A percentile compares a stretch with the other conserved stretches of the same genome.
Evolutionary conservation across 2,113 vertebrate genomes (phyloP).

Genomic region (Rhinolophus ferrumequinum): DNA sequence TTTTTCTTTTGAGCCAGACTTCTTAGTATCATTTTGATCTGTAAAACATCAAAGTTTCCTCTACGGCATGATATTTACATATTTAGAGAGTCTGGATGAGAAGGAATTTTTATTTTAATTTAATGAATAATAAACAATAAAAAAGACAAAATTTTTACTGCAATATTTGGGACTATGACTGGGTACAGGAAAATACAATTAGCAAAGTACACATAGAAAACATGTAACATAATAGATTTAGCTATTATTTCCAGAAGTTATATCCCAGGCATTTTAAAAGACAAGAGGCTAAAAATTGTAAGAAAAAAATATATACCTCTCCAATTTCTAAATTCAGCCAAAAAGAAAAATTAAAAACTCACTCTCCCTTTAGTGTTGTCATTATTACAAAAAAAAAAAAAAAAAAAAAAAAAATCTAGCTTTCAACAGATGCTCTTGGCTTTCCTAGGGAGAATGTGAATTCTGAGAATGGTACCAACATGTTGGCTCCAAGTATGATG

Average conservation of each 20-base stretch:
- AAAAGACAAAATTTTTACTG: background rate
- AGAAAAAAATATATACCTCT: background rate
- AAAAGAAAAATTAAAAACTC: constrained; percentile 36
- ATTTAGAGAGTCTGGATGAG: background rate
- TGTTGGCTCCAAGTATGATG: background rate
- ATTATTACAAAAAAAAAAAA: background rate
- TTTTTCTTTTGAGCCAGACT: constrained; percentile 83
- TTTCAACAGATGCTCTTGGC: background rate
- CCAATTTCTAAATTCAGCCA: background rate
- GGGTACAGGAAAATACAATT: background rate
- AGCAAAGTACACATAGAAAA: background rate
- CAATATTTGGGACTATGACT: constrained; percentile 30
- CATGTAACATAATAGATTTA: background rate
- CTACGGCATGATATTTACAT: constrained; percentile 45
- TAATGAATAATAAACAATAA: constrained; percentile 52
- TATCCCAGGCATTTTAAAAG: background rate
- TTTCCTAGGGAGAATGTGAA: background rate
- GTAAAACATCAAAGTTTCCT: constrained; percentile 81
- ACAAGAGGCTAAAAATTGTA: background rate
- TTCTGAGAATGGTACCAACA: background rate
- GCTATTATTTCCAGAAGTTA: background rate
- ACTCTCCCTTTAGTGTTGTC: background rate
- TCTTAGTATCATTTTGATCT: constrained; percentile 83
- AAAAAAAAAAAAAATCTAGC: background rate
- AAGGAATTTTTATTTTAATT: constrained; percentile 56